Conservation (phyloP, 2,888 invertebrate genomes). For the Cistogaster globosa region DNA sequence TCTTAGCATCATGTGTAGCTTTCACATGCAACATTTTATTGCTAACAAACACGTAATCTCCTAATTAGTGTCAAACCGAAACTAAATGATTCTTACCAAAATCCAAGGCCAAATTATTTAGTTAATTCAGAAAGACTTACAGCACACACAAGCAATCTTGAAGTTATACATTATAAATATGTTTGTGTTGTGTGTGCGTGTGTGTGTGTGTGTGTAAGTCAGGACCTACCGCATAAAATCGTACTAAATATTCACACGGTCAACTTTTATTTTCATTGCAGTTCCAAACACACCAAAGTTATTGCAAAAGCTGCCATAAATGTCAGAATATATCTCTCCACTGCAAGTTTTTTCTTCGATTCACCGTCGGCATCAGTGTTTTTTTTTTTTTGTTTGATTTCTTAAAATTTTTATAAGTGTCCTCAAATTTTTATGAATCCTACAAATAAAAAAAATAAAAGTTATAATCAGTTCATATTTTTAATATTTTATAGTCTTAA, state of each 20-base stretch:
- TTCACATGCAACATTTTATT: slow-evolving; percentile 69
- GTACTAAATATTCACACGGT: slow-evolving; percentile 50
- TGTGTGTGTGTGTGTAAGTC: not conserved
- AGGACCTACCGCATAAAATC: slow-evolving; percentile 65
- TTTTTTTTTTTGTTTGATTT: not conserved
- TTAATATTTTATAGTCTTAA: slow-evolving; percentile 59
- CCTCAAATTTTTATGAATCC: slow-evolving; percentile 65
- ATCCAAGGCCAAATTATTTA: not conserved
- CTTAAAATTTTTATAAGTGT: slow-evolving; percentile 42
- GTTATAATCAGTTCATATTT: slow-evolving; percentile 64
- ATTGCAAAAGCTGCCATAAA: slow-evolving; percentile 8
- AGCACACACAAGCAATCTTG: not conserved
- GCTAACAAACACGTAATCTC: slow-evolving; percentile 72
- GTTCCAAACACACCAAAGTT: slow-evolving; percentile 1
- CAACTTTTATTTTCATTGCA: slow-evolving; percentile 34
- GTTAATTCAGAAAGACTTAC: not conserved
- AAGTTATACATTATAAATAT: slow-evolving; percentile 24
- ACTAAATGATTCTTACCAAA: slow-evolving; percentile 46
- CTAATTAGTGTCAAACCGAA: slow-evolving; percentile 71
- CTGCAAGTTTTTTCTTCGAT: not conserved
- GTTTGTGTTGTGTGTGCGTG: not conserved
- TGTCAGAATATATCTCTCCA: not conserved
- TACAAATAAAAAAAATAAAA: slow-evolving; percentile 10
- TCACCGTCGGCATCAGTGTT: slow-evolving; percentile 29
- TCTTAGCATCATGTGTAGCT: slow-evolving; percentile 49